Evolutionary conservation across 1,140 invertebrate genomes (phyloP), one percentile per base, ranked within the genome.

Genomic region (Cotesia chilonis): DNA sequence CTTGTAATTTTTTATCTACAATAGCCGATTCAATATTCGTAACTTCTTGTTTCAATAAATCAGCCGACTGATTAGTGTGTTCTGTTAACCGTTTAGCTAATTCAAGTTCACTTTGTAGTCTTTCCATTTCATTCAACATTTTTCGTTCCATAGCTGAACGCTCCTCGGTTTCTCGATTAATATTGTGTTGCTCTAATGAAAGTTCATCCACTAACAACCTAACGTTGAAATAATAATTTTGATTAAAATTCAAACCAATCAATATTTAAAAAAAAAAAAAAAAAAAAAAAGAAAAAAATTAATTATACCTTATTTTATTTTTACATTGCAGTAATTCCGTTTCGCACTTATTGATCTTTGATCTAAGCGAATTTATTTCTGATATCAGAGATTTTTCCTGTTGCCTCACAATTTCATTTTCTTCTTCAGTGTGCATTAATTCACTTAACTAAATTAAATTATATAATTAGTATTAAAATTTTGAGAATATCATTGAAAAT

Each of bases 301-400:
- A 9, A 4, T 41, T 54, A 82, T 91, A 92, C 85, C 93, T 90
- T 76, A 95, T 95, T 87, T 94, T 95, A 81, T 94, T 96, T 88
- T 95, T 95, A 84, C 94, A 96, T 76, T 96, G 93, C 71, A 95
- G 82, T 65, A 96, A 84, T 84, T 97, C 94, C 0, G 93, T 95
- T 87, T 96, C 95, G 82, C 94, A 95, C 83, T 95, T 95, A 0
- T 92, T 92, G 67, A 96, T 83, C 81, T 96, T 95, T 0, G 93
- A 94, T 71, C 94, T 88, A 47, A 96, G 86, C 55, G 95, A 84
- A 0, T 93, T 93, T 74, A 96, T 92, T 88, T 96, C 94, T 0
- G 93, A 94, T 80, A 94, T 94, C 0, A 96, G 81, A 0, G 93
- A 94, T 85, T 95, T 94, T 81, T 95, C 94, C 82, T 95, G 93